Base-by-base conservation (phyloP, 2,113 vertebrate genomes). In the Sebastes fasciatus region DNA sequence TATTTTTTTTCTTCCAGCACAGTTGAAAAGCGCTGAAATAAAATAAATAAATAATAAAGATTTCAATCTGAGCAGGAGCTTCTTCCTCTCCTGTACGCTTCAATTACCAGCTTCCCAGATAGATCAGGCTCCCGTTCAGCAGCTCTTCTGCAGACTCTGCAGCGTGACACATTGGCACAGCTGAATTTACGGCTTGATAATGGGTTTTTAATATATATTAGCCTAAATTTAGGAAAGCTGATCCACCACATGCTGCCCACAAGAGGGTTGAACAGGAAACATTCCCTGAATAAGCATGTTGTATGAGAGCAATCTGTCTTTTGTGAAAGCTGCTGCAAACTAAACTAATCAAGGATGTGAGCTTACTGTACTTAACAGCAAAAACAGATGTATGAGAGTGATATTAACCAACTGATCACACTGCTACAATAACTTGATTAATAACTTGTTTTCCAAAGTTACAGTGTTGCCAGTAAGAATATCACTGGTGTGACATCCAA, bases 141-240 rank as follows among this genome's bases (percentile, higher is more conserved):
- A 81, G 51, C 67, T 87, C 86, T 90, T 4, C 34, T 34, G 34
- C 85, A 86, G 84, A 83, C 80, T 85, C 82, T 62, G 81, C 68
- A 75, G 68, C 77, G 74, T 76, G 86, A 78, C 84, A 82, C 65
- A 65, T 66, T 52, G 82, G 68, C 83, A 82, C 71, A 74, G 89
- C 84, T 87, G 79, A 82, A 92, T 94, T 89, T 89, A 65, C 74
- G 57, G 42, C 21, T n/a, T 90, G 82, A 93, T 91, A 89, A 90
- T 83, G 68, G 61, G 6, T 49, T 79, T 61, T 72, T 81, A 80
- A 84, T 86, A 77, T 52, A 89, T 85, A 80, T 85, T 58, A 34
- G 58, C 23, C 58, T 34, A 76, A 54, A 79, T 86, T 85, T 67
- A 65, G n/a, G 23, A 86, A 60, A 75, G 86, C 88, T 86, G 83